Percentiles rank a stretch among this genome's conserved stretches.
Conservation (phyloP, 2,797 vertebrate genomes). For the Lepidocolaptes lacrymiger region DNA sequence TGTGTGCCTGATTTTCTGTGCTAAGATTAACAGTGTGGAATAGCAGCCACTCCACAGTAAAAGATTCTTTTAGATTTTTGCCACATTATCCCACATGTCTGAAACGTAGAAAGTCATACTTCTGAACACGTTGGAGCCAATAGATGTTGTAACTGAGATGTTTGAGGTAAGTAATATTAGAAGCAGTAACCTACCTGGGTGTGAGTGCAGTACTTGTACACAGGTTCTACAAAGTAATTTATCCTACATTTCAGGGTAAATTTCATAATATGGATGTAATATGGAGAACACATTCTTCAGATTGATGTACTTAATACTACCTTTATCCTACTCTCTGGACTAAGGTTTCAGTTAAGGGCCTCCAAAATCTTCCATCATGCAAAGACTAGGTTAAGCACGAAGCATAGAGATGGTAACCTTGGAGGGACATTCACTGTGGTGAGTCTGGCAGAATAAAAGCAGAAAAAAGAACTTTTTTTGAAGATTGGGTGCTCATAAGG, state of each 20-base stretch:
- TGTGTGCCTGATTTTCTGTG: not conserved
- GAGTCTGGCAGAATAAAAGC: not conserved
- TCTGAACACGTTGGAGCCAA: not conserved
- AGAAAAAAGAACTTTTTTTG: not conserved
- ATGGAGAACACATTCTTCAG: not conserved
- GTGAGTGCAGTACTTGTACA: rapidly evolving
- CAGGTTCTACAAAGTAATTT: not conserved
- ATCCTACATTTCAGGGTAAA: not conserved
- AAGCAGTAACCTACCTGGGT: not conserved
- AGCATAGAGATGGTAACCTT: not conserved
- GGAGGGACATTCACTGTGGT: not conserved
- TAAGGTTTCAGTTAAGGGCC: not conserved
- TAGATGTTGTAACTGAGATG: not conserved
- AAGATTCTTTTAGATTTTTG: not conserved
- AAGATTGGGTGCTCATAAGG: not conserved
- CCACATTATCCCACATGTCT: not conserved
- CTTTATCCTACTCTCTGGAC: not conserved
- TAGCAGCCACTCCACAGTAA: not conserved
- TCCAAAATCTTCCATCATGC: not conserved
- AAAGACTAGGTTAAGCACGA: not conserved
- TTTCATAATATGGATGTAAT: not conserved
- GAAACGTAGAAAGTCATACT: not conserved
- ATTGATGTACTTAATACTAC: not conserved
- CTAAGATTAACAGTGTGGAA: conserved; percentile 1
- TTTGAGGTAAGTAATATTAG: not conserved